Conservation (phyloP, 2,888 invertebrate species). For the Thera obeliscata region DNA sequence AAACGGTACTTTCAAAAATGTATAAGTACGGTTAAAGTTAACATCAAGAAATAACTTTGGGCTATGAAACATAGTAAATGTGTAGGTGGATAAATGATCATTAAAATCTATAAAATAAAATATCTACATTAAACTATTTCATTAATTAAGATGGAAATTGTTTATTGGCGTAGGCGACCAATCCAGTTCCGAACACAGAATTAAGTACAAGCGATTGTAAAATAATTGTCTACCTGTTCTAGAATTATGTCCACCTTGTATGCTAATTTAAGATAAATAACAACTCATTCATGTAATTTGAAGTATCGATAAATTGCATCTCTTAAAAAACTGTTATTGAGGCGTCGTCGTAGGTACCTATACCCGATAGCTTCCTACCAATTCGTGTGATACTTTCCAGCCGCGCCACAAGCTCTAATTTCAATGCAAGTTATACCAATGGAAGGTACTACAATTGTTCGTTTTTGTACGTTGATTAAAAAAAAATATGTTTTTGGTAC, state of each 20-base stretch:
- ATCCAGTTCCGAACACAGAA: slow-evolving; percentile 59
- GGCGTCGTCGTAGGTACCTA: no score
- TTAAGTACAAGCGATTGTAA: slow-evolving; percentile 56
- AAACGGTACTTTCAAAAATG: no score
- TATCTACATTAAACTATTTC: slow-evolving; percentile 54
- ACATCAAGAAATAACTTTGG: slow-evolving; percentile 8
- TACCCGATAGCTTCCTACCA: no score
- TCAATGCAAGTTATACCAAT: no score
- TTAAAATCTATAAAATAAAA: slow-evolving; percentile 43
- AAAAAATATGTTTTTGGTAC: no score
- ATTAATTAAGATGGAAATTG: slow-evolving; percentile 67
- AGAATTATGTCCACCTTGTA: slow-evolving; percentile 49
- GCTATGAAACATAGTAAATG: slow-evolving; percentile 26
- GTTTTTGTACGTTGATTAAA: no score
- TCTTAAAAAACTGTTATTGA: slow-evolving; percentile 5
- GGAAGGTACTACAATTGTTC: no score
- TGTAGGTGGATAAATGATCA: slow-evolving; percentile 38
- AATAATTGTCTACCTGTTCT: slow-evolving; percentile 54
- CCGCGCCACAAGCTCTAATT: no score
- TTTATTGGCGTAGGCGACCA: slow-evolving; percentile 63
- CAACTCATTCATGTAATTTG: slow-evolving; percentile 28
- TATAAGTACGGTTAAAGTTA: neutral
- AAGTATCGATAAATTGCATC: slow-evolving; percentile 12
- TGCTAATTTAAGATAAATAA: slow-evolving; percentile 43
- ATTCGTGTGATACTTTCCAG: no score